phyloP scores from a whole-genome alignment of 1,140 invertebrate species.

The Galleria mellonella region DNA sequence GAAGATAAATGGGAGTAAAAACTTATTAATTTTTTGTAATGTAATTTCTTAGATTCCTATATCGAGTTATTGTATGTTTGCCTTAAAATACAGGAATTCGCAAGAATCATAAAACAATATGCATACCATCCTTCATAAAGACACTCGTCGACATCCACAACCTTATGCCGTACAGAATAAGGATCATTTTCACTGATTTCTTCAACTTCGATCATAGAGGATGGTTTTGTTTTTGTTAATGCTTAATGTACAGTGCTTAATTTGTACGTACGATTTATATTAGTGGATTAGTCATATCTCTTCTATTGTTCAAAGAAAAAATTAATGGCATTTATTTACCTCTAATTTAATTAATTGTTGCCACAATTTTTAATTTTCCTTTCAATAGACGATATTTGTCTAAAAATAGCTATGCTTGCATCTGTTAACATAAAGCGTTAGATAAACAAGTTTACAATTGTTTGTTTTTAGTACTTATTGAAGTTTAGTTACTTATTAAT shows the following conservation, averaged over 20 bases:
- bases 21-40: too few species aligned
- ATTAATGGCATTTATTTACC: too few species aligned
- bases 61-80: background rate
- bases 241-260: background rate
- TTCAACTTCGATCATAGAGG: conserved; percentile 54
- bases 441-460: conserved; percentile 4
- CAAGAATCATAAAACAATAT: conserved; percentile 47
- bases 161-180: conserved; percentile 59
- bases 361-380: too few species aligned
- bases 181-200: conserved; percentile 59
- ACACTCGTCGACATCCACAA: conserved; percentile 42
- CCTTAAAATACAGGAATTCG: conserved; percentile 48
- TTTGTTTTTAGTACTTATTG: conserved; percentile 7
- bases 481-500: background rate
- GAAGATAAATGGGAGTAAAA: too few species aligned
- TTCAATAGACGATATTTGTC: too few species aligned
- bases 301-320: too few species aligned
- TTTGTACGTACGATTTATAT: conserved; percentile 1
- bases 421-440: too few species aligned
- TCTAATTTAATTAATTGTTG: too few species aligned
- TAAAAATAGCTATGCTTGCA: too few species aligned
- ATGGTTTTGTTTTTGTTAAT: conserved; percentile 65
- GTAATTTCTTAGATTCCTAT: too few species aligned
- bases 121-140: conserved; percentile 53
- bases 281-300: background rate